phyloP scores from a whole-genome alignment of 2,888 invertebrate genomes.

The Ommatoiulus sabulosus region DNA sequence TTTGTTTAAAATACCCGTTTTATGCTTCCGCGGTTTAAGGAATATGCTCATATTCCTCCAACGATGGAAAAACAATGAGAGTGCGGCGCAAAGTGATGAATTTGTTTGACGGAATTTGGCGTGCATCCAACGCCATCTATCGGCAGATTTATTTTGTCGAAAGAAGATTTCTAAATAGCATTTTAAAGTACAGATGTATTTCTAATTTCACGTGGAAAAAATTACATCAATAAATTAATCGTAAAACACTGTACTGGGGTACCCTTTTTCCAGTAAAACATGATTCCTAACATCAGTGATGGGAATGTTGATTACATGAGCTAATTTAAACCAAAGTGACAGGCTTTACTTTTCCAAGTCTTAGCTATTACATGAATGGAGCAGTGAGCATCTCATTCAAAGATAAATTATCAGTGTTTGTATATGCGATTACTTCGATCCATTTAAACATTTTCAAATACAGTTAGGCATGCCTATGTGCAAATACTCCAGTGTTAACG shows the following conservation, averaged over 20 bases:
- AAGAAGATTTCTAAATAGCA: too few relatives aligned
- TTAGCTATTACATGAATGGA: too few relatives aligned
- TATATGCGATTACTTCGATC: not conserved
- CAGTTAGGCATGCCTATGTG: not conserved
- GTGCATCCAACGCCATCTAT: conserved; percentile 7
- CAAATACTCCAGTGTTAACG: not conserved
- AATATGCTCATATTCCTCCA: conserved; percentile 41
- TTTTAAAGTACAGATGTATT: too few relatives aligned
- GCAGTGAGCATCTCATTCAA: too few relatives aligned
- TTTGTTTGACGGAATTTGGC: not conserved
- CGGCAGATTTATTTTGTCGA: not conserved
- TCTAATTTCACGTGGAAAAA: too few relatives aligned
- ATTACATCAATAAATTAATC: too few relatives aligned
- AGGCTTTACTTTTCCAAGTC: not conserved
- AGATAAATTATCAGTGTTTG: too few relatives aligned
- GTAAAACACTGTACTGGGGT: too few relatives aligned
- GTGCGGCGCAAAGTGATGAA: not conserved
- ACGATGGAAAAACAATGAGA: conserved; percentile 34
- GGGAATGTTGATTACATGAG: too few relatives aligned
- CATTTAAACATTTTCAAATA: not conserved
- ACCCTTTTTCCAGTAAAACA: too few relatives aligned
- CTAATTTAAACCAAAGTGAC: not conserved
- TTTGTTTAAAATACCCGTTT: conserved; percentile 44
- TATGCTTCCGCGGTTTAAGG: conserved; percentile 11
- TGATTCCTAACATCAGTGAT: too few relatives aligned